Base-by-base conservation (phyloP, 1,140 invertebrate genomes). In the Hycleus cichorii region DNA sequence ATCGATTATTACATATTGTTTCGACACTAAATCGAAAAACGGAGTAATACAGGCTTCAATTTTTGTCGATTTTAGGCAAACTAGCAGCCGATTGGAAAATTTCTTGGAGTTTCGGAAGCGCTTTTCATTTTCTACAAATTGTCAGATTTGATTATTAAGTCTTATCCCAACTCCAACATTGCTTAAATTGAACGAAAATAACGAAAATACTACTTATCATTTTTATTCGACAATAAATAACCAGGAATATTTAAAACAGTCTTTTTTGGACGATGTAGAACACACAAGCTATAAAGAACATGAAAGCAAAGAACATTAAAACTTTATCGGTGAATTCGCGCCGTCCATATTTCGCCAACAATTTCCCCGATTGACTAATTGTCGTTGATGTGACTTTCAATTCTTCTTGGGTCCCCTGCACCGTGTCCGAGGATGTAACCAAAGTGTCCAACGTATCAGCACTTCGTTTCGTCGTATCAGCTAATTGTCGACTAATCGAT, bases 291-390 rank as follows among this genome's bases (percentile, higher is more conserved):
- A 95, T 80, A 73, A 97, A 98, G 77, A 98, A 95, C 2, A 85
- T 78, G 70, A 97, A 89, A 46, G 92, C 93, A 68, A 97, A 83
- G 58, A 91, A 85, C 59, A 97, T 83, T 1, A 97, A 77, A 45
- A 94, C 81, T 81, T 95, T 97, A 71, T 98, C 95, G 0, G 95
- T 98, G 50, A 93, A 87, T 77, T 98, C 94, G 27, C 95, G 76
- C 62, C 94, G 77, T 2, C 90, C 91, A 76, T 97, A 98, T 79
- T 97, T 98, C 18, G 89, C 92, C 39, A 98, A 75, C 2, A 98
- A 77, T 74, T 93, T 94, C 57, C 88, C 86, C 0, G 93, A 94
- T 69, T 93, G 91, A 9, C 84, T 79, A 63, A 97, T 94, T 7
- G 88, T 87, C 63, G 89, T 86, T 6, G 89, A 87, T 59, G 95